These are phyloP conservation scores for Luidia sarsii DNA, from an alignment of 53 echinoderm and acorn worm genomes.

Conservation along the genomic window DNA sequence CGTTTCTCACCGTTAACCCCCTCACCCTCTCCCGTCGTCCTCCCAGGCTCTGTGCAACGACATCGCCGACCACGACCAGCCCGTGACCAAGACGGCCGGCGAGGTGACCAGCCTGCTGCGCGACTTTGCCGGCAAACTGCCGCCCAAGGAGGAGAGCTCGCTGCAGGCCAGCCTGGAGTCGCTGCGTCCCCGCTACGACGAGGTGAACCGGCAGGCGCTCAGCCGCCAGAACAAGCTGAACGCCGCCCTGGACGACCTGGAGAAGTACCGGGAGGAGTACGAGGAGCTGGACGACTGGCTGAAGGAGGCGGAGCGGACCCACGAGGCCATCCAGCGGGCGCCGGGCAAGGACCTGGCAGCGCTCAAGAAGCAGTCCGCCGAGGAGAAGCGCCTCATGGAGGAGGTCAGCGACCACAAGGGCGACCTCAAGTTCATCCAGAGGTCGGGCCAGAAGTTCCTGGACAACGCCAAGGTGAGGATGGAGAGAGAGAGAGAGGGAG, in stretches of 20 bases:
- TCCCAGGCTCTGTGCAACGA: no score
- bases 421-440: constrained; percentile 95
- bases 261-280: constrained; percentile 87
- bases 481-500: no score
- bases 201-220: constrained; percentile 83
- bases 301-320: constrained; percentile 71
- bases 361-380: constrained; percentile 76
- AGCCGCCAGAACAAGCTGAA: constrained; percentile 85
- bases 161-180: constrained; percentile 65
- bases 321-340: constrained; percentile 72
- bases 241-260: constrained; percentile 80
- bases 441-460: constrained; percentile 90
- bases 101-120: constrained; percentile 73
- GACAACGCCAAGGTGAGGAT: constrained; percentile 93
- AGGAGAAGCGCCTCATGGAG: constrained; percentile 91
- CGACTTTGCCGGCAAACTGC: constrained; percentile 82
- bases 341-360: constrained; percentile 66
- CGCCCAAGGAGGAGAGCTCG: constrained; percentile 61
- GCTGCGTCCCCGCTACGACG: constrained; percentile 88
- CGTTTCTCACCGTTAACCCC: no score
- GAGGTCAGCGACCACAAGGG: constrained; percentile 97
- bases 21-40: no score
- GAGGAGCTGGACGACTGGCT: constrained; percentile 93
- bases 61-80: constrained; percentile 79
- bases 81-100: constrained; percentile 70